These are phyloP conservation scores for Melanaphis sacchari DNA, from an alignment of 1,140 invertebrate species.

Conservation along the genomic window DNA sequence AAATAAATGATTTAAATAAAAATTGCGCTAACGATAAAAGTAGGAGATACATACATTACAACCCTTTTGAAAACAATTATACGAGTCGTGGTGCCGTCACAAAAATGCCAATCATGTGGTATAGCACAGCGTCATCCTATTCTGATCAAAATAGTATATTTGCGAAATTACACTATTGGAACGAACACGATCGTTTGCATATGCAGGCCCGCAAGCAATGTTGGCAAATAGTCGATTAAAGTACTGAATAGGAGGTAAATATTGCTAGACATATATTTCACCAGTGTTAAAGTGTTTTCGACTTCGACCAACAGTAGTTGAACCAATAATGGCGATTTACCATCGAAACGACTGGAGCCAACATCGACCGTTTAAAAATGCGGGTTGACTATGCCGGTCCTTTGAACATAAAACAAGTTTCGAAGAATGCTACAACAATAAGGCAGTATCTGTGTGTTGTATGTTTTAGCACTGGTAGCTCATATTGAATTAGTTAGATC, in stretches of 20 bases:
- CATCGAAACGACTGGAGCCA: no score
- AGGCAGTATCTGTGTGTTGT: no score
- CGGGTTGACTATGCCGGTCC: no score
- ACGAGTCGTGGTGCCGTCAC: not conserved
- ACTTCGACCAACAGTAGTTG: no score
- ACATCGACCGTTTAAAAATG: no score
- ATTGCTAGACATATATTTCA: no score
- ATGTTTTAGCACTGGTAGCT: no score
- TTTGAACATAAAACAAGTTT: no score
- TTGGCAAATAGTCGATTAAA: not conserved
- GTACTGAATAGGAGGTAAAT: not conserved
- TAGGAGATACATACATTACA: not conserved
- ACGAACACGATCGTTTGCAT: not conserved
- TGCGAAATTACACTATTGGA: not conserved
- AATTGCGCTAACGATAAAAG: not conserved
- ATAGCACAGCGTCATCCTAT: not conserved
- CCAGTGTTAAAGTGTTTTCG: no score
- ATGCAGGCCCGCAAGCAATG: not conserved
- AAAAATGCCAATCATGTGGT: not conserved
- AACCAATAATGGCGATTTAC: no score
- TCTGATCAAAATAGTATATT: not conserved
- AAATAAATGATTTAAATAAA: not conserved
- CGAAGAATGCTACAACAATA: no score
- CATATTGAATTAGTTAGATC: no score
- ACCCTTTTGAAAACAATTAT: not conserved